phyloP scores from a whole-genome alignment of 2,888 invertebrate species.

The Sinohyriopsis cumingii region DNA sequence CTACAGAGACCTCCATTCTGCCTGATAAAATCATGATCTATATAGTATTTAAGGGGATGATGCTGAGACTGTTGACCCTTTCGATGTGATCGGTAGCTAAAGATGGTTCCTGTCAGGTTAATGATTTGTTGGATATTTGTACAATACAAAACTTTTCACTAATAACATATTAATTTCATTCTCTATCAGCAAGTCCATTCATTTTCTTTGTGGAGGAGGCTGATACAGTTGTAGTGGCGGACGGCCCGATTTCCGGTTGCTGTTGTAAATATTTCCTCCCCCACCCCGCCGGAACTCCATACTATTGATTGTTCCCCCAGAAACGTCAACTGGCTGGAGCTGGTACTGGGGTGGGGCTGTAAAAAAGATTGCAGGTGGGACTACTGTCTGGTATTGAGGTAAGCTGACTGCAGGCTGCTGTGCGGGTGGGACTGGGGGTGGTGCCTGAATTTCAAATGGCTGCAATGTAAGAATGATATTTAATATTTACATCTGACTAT shows the following conservation, averaged over 20 bases:
- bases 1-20: too few relatives aligned
- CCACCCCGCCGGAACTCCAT: constrained; percentile 61
- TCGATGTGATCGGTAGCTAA: too few relatives aligned
- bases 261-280: constrained; percentile 34
- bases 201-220: constrained; percentile 44
- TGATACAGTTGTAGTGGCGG: constrained; percentile 51
- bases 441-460: constrained; percentile 8
- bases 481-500: not conserved
- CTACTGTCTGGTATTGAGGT: constrained; percentile 30
- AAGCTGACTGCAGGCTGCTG: constrained; percentile 21
- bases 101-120: too few relatives aligned
- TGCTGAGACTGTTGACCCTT: too few relatives aligned
- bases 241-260: constrained; percentile 78
- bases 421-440: constrained; percentile 9
- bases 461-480: not conserved
- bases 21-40: too few relatives aligned
- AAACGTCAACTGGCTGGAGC: constrained; percentile 13
- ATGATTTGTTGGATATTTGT: too few relatives aligned
- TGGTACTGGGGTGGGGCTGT: constrained; percentile 26
- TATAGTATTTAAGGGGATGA: too few relatives aligned
- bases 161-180: too few relatives aligned
- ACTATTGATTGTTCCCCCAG: constrained; percentile 30
- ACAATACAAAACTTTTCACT: too few relatives aligned
- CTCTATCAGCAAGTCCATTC: not conserved
- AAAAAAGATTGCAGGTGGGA: constrained; percentile 37